phyloP scores from a whole-genome alignment of 1,140 invertebrate species.

The Drosophila tsacasi region DNA sequence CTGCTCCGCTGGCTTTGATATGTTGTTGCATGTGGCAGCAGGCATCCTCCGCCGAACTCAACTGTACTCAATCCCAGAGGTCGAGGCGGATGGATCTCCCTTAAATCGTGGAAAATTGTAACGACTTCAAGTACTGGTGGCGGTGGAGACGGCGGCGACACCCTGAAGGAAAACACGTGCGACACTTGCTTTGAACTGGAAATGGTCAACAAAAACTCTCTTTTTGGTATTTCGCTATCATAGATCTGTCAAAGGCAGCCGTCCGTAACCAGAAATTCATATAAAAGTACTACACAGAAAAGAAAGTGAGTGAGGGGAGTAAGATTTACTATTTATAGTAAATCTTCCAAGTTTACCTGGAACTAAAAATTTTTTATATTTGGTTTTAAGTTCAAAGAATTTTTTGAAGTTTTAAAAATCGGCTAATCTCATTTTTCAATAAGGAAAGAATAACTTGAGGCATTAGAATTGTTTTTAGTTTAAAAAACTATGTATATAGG shows the following conservation, averaged over 20 bases:
- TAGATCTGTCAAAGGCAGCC: conserved; percentile 72
- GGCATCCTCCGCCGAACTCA: conserved; percentile 33
- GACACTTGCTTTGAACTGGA: conserved; percentile 43
- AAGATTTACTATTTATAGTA: too few species aligned
- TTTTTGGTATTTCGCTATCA: conserved; percentile 59
- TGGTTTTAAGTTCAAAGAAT: too few species aligned
- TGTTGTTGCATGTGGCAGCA: conserved; percentile 47
- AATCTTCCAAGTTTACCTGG: too few species aligned
- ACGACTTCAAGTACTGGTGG: conserved; percentile 48
- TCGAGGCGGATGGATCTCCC: conserved; percentile 22
- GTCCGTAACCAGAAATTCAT: conserved; percentile 73
- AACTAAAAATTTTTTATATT: too few species aligned
- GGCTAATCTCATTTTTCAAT: too few species aligned
- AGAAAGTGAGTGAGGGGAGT: neutral
- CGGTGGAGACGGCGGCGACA: neutral
- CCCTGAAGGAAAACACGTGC: conserved; percentile 44
- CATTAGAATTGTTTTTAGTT: neutral
- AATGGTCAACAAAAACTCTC: conserved; percentile 43
- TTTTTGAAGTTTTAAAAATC: too few species aligned
- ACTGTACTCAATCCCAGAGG: conserved; percentile 47
- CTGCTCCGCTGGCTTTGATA: conserved; percentile 68
- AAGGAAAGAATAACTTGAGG: too few species aligned
- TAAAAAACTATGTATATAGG: too few species aligned
- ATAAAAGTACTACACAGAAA: conserved; percentile 36
- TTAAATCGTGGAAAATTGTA: conserved; percentile 53